Evolutionary conservation across 2,113 vertebrate species (phyloP), one percentile per base, ranked within the genome.

Genomic region (Vidua chalybeata): DNA sequence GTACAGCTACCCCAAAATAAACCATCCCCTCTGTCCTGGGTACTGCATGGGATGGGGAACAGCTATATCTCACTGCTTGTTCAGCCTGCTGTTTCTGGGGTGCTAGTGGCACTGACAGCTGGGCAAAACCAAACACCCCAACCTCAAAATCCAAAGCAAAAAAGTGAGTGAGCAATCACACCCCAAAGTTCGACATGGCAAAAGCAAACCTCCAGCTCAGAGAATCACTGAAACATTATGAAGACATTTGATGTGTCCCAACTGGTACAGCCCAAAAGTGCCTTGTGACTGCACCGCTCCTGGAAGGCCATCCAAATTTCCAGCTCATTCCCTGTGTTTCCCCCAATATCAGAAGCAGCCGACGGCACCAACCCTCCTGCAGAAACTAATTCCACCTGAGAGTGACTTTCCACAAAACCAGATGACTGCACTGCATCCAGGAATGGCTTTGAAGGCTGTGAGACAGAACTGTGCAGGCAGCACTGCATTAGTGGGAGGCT

Each of bases 381-480:
- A 67, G 41, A 59, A 92, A 46, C 2, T 48, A 82, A 3, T 1
- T 27, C 6, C 48, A 45, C 14, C 23, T 13, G 6, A 51, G 61
- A 49, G 23, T 11, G 28, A 31, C 58, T 27, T 49, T 22, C 21
- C 62, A 58, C 7, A 19, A 52, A 46, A 56, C 4, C 80, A 72
- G 56, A 54, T 6, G 2, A 1, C 15, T 28, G 54, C 56, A 33
- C 18, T 11, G 35, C 45, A 27, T 24, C 6, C 28, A 77, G 0
- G 9, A 28, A 8, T 0, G 8, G 23, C 51, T 63, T 26, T 15
- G 15, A 19, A 49, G 33, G 41, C 49, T 61, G 31, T 0, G 0
- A 66, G 43, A 66, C 27, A 69, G 28, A 33, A 15, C 37, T 69
- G 10, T 45, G n/a, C 37, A 54, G 61, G 41, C 64, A 74, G 13